These are phyloP conservation scores for Cinclus cinclus DNA, from an alignment of 2,113 vertebrate species.

Conservation along the genomic window DNA sequence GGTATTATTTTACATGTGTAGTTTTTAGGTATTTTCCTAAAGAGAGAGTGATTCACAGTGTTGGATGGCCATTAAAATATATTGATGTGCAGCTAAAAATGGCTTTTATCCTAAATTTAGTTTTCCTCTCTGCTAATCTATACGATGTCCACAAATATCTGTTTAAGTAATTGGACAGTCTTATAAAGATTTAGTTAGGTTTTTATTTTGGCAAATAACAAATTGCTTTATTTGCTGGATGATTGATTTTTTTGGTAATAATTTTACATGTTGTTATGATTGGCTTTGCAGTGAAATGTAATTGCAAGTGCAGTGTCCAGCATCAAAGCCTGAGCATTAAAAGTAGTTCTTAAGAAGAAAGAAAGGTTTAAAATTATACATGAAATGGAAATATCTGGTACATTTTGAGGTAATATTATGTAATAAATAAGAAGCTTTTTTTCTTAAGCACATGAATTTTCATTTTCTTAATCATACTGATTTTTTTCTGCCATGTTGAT, in stretches of 20 bases:
- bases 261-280: neutral
- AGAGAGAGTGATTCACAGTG: neutral
- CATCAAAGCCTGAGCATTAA: neutral
- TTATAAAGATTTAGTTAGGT: neutral
- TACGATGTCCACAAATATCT: neutral
- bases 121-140: conserved; percentile 3
- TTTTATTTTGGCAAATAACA: neutral
- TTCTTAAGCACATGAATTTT: neutral
- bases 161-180: neutral
- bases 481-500: neutral
- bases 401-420: neutral
- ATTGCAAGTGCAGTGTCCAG: neutral
- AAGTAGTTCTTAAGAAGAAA: neutral
- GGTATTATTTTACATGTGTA: neutral
- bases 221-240: neutral
- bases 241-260: neutral
- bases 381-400: neutral
- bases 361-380: neutral
- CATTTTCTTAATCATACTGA: neutral
- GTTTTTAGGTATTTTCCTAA: neutral
- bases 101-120: neutral
- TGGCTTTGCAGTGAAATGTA: neutral
- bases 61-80: neutral
- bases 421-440: neutral
- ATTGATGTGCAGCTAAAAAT: neutral